Evolutionary conservation across 2,888 invertebrate genomes (phyloP).

Genomic region (Chaetoderma sp.): DNA sequence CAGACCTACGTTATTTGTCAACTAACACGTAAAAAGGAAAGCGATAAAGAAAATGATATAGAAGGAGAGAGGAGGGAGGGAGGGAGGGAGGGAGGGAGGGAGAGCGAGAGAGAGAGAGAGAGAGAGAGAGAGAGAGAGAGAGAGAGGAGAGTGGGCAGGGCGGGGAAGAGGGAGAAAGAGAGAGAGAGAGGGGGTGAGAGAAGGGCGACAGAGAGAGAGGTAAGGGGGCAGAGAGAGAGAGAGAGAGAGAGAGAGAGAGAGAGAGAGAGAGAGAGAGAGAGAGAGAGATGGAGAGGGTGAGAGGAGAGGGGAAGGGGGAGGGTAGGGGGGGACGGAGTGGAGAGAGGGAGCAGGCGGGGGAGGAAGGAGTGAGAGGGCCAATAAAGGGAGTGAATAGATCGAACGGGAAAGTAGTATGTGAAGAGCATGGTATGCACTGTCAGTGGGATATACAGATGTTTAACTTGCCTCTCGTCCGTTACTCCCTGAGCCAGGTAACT

Average conservation of each 20-base stretch:
- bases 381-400: neutral
- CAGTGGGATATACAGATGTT: no score
- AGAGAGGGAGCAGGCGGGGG: neutral
- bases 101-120: no score
- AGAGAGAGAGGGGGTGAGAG: no score
- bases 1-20: no score
- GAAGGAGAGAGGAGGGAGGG: neutral
- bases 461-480: no score
- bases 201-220: no score
- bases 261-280: constrained; percentile 1
- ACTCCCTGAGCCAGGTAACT: no score
- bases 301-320: no score
- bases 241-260: neutral
- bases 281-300: constrained; percentile 1
- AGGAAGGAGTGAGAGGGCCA: neutral
- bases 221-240: no score
- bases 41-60: neutral
- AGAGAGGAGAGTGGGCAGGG: no score
- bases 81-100: no score
- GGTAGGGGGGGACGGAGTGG: neutral
- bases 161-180: neutral
- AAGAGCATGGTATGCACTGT: neutral
- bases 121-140: neutral
- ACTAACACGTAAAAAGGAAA: neutral
- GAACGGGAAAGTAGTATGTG: neutral